Evolutionary conservation across 2,888 invertebrate species (phyloP).

Genomic region (Ryuthela nishihirai): DNA sequence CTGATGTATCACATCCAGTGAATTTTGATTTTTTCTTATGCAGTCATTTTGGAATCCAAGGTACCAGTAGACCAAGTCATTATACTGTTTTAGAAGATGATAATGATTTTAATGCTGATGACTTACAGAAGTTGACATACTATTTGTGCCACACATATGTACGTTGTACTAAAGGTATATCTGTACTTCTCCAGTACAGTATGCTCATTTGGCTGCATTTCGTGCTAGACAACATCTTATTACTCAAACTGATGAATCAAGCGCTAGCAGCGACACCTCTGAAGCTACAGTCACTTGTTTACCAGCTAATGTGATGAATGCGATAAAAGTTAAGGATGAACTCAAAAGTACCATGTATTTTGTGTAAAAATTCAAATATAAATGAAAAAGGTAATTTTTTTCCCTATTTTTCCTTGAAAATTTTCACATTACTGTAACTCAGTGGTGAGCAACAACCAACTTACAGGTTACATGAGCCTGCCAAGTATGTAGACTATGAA

Average conservation of each 20-base stretch:
- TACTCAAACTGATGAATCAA: conserved; percentile 7
- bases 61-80: conserved; percentile 37
- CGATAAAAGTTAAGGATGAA: too few relatives aligned
- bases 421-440: too few relatives aligned
- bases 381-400: too few relatives aligned
- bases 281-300: too few relatives aligned
- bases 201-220: conserved; percentile 43
- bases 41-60: conserved; percentile 58
- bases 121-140: conserved; percentile 41
- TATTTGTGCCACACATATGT: conserved; percentile 45
- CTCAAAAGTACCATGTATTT: too few relatives aligned
- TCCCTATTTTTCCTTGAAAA: too few relatives aligned
- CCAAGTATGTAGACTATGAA: too few relatives aligned
- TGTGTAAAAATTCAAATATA: too few relatives aligned
- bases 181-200: conserved; percentile 47
- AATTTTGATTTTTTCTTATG: conserved; percentile 87
- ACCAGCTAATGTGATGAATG: too few relatives aligned
- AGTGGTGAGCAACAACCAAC: too few relatives aligned
- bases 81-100: conserved; percentile 43
- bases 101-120: conserved; percentile 39
- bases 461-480: too few relatives aligned
- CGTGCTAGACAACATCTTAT: conserved; percentile 31
- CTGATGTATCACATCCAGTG: conserved; percentile 75
- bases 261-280: neutral
- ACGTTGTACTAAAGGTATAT: conserved; percentile 45